phyloP scores from a whole-genome alignment of 2,113 vertebrate genomes.

The Herpetotheres cachinnans region DNA sequence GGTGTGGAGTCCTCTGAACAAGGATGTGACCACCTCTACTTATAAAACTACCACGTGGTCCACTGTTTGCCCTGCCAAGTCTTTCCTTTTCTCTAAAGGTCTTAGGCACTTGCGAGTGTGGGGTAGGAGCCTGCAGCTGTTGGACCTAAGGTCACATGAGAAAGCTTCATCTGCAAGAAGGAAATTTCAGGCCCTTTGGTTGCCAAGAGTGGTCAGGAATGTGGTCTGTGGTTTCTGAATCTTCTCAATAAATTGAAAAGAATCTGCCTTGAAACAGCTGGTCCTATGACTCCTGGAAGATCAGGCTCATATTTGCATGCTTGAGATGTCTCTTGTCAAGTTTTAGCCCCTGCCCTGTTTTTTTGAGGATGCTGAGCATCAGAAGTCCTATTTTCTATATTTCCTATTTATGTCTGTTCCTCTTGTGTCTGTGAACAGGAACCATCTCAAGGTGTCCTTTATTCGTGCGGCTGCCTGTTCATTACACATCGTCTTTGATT shows the following conservation, averaged over 20 bases:
- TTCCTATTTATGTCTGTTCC: not conserved
- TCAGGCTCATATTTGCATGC: constrained; percentile 5
- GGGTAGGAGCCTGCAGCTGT: constrained; percentile 13
- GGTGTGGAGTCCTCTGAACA: not conserved
- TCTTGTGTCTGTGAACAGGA: not conserved
- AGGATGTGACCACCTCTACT: not conserved
- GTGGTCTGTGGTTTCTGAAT: constrained; percentile 45
- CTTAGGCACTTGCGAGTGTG: not conserved
- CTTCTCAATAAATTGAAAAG: not conserved
- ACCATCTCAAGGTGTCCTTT: not conserved
- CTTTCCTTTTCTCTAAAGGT: not conserved
- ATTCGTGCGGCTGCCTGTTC: not conserved
- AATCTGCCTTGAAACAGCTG: constrained; percentile 33
- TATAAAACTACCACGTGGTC: not conserved
- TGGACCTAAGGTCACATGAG: not conserved
- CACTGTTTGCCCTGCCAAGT: not conserved
- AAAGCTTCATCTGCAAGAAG: not conserved
- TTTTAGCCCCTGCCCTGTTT: not conserved
- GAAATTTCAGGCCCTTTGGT: not conserved
- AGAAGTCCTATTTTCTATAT: not conserved
- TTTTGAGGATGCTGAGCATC: not conserved
- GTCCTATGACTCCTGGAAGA: not conserved
- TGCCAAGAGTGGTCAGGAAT: constrained; percentile 32
- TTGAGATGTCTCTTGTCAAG: not conserved
- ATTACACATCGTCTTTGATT: not conserved